Base-by-base conservation (phyloP, 2,113 vertebrate genomes). In the Poeciliopsis turrubarensis region DNA sequence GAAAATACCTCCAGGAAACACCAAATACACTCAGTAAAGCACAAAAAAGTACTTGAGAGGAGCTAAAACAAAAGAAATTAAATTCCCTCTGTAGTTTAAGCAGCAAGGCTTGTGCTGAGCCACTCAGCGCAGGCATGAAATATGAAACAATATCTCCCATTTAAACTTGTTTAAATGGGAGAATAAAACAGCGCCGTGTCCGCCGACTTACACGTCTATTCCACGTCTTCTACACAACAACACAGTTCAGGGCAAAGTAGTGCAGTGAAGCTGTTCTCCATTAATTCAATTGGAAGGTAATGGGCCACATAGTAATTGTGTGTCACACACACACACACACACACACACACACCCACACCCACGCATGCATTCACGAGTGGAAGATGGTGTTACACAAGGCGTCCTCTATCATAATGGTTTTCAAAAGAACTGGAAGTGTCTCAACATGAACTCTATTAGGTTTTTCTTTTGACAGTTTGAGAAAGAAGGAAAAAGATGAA, bases 231-330 rank as follows among this genome's bases (percentile, higher is more conserved):
- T 67, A 67, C 57, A n/a, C 57, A 34, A 70, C 25, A 29, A 47
- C 29, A 62, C 75, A 65, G 64, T 61, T 71, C 27, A 44, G 22
- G 54, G 34, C n/a, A 61, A 70, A 37, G 34, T 3, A 22, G 7
- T 22, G 51, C 17, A 1, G 17, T 27, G 14, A 71, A 70, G 31
- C 29, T 63, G 68, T 57, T 65, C 26, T 8, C 34, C 30, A 72
- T 61, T 75, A 77, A 77, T 71, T 78, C 37, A 75, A 78, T 19
- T 73, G 12, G 22, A 71, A 17, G 65, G 62, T 70, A 78, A 75
- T 75, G 44, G 79, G 31, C 65, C 63, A 27, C 27, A 82, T 60
- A 61, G 31, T 65, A 64, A 83, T 75, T 54, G 65, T 19, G 54
- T 31, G 30, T 31, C 65, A 63, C 41, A 80, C 27, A 29, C 41